Base-by-base conservation (phyloP, 2,797 vertebrate genomes). In the Aulostomus chinensis region DNA sequence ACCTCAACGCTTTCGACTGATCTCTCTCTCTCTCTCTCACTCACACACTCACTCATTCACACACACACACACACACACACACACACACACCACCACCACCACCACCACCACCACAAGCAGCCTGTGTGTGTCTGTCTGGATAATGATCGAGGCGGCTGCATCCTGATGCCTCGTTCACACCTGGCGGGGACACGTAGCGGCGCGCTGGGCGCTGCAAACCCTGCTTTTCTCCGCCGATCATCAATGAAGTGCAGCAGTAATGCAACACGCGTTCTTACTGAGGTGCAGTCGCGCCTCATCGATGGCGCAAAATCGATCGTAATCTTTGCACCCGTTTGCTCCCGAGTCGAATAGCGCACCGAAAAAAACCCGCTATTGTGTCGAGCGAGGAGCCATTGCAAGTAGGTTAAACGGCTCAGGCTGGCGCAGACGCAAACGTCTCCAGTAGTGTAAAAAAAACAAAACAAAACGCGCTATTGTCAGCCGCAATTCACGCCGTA, bases 401-500 rank as follows among this genome's bases (percentile, higher is more conserved):
- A 78, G 74, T 81, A 70, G 83, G 85, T 84, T 85, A 84, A 87
- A 73, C 69, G 79, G 67, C 71, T 77, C 65, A 42, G 47, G 40
- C 68, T 79, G 78, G 76, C 73, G 68, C 75, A 64, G 56, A 82
- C 77, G 86, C 89, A 85, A 88, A 87, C 78, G 56, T 73, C 85
- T 74, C 86, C 48, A 58, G 4, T 9, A 25, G 9, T 25, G 11
- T 17, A 51, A 15, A 32, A 43, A 80, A 30, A 0, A 12, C 1
- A 20, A 2, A 26, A 8, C 5, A 59, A 67, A 58, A 60, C 15
- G 48, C 58, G 60, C 65, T 57, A 41, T 63, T 49, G 47, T 46
- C 28, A 49, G 60, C 66, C 20, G 25, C 14, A 6, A 28, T 4
- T 4, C 1, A 28, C 6, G 45, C 77, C 6, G 86, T 95, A 98